A percentile compares a stretch with the other conserved stretches of the same genome.
These are phyloP conservation scores for Archips xylosteana DNA, from an alignment of 2,888 invertebrate genomes.

Conservation along the genomic window DNA sequence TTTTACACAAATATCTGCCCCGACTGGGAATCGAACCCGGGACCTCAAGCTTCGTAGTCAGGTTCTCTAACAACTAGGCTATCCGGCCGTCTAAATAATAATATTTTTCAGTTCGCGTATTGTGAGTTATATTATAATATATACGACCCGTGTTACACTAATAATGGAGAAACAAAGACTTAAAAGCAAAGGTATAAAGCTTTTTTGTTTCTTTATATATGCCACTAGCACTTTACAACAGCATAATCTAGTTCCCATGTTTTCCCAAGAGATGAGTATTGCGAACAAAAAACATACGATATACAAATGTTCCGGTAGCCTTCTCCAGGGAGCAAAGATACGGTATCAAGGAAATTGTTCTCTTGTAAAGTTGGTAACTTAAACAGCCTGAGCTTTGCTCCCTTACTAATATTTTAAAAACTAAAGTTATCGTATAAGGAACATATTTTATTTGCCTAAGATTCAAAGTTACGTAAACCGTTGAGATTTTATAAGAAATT, in stretches of 20 bases:
- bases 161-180: not conserved
- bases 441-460: too few species aligned
- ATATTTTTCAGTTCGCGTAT: too few species aligned
- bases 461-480: too few species aligned
- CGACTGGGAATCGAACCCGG: too few species aligned
- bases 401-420: not conserved
- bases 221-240: conserved; percentile 11
- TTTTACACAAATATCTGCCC: too few species aligned
- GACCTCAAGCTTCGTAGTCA: too few species aligned
- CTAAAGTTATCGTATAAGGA: not conserved
- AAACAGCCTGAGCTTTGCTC: conserved; percentile 25
- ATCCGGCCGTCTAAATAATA: too few species aligned
- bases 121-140: too few species aligned
- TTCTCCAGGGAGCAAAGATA: conserved; percentile 28
- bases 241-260: conserved; percentile 23
- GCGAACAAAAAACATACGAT: conserved; percentile 36
- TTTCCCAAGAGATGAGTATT: conserved; percentile 22
- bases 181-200: not conserved
- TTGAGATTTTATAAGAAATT: too few species aligned
- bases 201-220: not conserved
- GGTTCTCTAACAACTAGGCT: too few species aligned
- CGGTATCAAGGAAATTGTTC: conserved; percentile 30
- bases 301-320: conserved; percentile 36
- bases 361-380: conserved; percentile 24
- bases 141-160: too few species aligned